These are phyloP conservation scores for Armadillidium nasatum DNA, from an alignment of 1,140 invertebrate species.

Conservation along the genomic window DNA sequence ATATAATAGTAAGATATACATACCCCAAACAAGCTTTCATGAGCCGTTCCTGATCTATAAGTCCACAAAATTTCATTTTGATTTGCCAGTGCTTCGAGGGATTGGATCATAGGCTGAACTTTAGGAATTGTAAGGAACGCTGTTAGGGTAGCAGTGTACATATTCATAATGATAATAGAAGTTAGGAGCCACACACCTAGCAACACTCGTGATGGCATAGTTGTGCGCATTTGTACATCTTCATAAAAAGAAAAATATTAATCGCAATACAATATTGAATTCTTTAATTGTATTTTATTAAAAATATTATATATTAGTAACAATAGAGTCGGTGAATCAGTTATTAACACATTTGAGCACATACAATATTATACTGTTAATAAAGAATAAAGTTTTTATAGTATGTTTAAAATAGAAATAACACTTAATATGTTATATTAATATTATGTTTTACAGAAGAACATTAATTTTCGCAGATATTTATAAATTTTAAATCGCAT, in stretches of 20 bases:
- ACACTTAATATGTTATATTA: too few species aligned
- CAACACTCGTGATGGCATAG: slow-evolving; percentile 45
- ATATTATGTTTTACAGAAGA: too few species aligned
- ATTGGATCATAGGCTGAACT: slow-evolving; percentile 31
- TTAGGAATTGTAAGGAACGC: slow-evolving; percentile 40
- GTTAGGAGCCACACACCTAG: slow-evolving; percentile 47
- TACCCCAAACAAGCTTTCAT: slow-evolving; percentile 36
- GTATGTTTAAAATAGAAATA: too few species aligned
- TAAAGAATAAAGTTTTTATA: too few species aligned
- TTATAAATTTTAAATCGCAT: too few species aligned
- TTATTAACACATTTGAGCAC: too few species aligned
- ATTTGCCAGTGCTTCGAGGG: slow-evolving; percentile 37
- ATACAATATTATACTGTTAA: too few species aligned
- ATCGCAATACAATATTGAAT: not conserved
- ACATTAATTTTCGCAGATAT: too few species aligned
- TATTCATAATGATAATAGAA: slow-evolving; percentile 46
- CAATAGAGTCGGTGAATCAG: too few species aligned
- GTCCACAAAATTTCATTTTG: slow-evolving; percentile 39
- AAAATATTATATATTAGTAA: slow-evolving; percentile 8
- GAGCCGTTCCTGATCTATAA: slow-evolving; percentile 32
- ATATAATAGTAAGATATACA: too few species aligned
- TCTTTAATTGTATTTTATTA: not conserved
- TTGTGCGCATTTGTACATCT: slow-evolving; percentile 39
- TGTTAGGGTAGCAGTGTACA: slow-evolving; percentile 45
- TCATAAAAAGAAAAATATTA: slow-evolving; percentile 11